phyloP scores from a whole-genome alignment of 2,113 vertebrate species.

The Salvelinus namaycush region DNA sequence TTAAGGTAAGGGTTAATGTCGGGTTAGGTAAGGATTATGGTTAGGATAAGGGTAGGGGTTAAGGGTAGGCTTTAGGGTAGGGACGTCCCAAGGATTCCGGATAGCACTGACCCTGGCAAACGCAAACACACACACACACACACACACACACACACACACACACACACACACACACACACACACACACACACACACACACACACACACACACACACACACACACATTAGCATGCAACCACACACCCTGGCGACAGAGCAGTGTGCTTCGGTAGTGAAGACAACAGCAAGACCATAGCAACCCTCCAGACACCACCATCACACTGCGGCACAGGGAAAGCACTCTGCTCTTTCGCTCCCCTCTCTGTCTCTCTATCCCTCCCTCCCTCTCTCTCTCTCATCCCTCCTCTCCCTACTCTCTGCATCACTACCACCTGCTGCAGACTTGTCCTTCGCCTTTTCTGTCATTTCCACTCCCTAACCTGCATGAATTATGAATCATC shows the following conservation, averaged over 20 bases:
- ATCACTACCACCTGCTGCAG: background rate
- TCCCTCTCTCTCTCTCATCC: too few species aligned
- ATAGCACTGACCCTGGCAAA: background rate
- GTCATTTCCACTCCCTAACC: background rate
- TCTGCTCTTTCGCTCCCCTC: background rate
- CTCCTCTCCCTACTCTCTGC: background rate
- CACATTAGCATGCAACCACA: background rate
- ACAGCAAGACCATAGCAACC: constrained; percentile 18
- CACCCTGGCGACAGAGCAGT: constrained; percentile 1
- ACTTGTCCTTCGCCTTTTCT: background rate
- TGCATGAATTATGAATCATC: background rate
- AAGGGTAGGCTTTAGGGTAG: too few species aligned
- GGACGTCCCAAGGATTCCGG: too few species aligned
- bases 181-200: background rate
- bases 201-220: background rate
- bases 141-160: background rate
- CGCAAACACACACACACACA: background rate
- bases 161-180: background rate
- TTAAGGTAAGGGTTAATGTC: too few species aligned
- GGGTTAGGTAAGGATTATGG: too few species aligned
- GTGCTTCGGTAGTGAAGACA: constrained; percentile 19
- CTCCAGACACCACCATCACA: constrained; percentile 11
- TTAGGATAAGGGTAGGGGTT: too few species aligned
- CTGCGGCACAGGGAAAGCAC: background rate
- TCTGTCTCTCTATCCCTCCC: background rate